Evolutionary conservation across 2,888 invertebrate species (phyloP).

Genomic region (Drosophila rubida): DNA sequence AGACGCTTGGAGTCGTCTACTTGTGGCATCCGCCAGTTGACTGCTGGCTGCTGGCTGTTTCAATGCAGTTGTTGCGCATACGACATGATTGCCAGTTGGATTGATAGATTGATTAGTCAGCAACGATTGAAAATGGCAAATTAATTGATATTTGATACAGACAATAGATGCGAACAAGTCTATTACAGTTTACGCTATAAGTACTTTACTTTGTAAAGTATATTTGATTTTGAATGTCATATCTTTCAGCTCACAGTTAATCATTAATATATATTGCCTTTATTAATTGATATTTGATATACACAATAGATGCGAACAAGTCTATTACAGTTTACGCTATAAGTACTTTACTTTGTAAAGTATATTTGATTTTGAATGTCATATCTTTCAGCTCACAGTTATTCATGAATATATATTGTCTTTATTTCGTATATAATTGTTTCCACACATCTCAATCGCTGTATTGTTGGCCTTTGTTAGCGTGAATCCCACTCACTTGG

Average conservation of each 20-base stretch:
- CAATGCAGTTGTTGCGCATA: slow-evolving; percentile 46
- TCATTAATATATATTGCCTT: not conserved
- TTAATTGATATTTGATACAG: slow-evolving; percentile 17
- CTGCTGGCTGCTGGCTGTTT: not conserved
- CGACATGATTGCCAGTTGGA: slow-evolving; percentile 55
- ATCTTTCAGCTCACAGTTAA: no score
- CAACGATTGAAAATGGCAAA: slow-evolving; percentile 26
- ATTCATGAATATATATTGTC: not conserved
- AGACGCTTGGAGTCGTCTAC: not conserved
- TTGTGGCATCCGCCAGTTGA: slow-evolving; percentile 21
- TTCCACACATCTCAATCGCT: not conserved
- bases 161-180: not conserved
- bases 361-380: no score
- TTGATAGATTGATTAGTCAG: slow-evolving; percentile 45
- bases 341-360: no score
- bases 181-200: not conserved
- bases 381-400: no score
- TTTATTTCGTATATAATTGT: not conserved
- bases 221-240: no score
- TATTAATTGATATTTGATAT: not conserved
- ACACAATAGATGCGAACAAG: not conserved
- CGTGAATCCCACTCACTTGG: no score
- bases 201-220: no score
- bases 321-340: not conserved
- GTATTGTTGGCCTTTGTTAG: not conserved